Evolutionary conservation across 2,888 invertebrate species (phyloP), one percentile per base, ranked within the genome.

Genomic region (Phania funesta): DNA sequence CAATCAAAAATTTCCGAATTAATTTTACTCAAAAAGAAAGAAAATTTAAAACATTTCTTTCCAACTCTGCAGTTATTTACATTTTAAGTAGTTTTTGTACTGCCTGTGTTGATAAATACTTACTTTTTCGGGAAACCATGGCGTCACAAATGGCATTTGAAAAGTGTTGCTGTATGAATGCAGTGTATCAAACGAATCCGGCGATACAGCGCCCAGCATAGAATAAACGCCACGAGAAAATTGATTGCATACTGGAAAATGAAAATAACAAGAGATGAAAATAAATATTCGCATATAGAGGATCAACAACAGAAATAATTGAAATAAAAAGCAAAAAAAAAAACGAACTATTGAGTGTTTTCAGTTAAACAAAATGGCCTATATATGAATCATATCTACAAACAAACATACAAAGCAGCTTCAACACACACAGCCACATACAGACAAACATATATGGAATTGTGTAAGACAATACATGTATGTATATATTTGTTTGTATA

Each of bases 141-240:
- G 97, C 54, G 97, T 97, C 83, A 97, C 95, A 90, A 97, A 97
- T 44, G 97, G 97, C 96, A 97, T 96, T 92, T 98, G 97, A 90
- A 98, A 98, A 64, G 97, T 97, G 91, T 98, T 97, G 88, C 96
- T 96, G 92, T 97, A 98, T 20, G 97, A 97, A 90, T 97, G 97
- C 65, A 98, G 93, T 5, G 97, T 97, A 92, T 97, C 97, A 90
- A 97, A 98, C n/a, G 97, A 97, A 89, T 97, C 97, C 44, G 97
- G 96, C 67, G 96, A 96, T 52, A 97, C 97, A 9, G 97, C 97
- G 7, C 97, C 97, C 85, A 98, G 91, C 96, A 98, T 96, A 0
- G 97, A 95, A 88, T 95, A 96, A 68, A 98, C 97, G 48, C 97
- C 97, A 84, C 96, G 93, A 54, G 95, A 95, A 90, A 97, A 97